Evolutionary conservation across 30 jellyfish, hydroid and myxozoan genomes (phyloP).

Genomic region (Mastigias papua): DNA sequence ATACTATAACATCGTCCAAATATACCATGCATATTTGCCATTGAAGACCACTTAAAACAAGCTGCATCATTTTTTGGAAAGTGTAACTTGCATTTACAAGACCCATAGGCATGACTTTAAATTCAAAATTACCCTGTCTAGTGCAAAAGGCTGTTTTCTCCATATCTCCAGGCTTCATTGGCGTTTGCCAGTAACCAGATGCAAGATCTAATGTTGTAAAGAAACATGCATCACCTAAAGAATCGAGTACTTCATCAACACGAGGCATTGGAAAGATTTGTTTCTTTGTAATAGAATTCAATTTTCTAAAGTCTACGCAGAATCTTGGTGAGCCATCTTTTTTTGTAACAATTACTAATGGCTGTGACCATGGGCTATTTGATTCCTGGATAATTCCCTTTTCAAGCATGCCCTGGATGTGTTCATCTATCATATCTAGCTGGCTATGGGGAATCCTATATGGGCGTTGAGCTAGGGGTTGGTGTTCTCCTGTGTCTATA

Average conservation of each 20-base stretch:
- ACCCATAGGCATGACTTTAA: conserved; percentile 61
- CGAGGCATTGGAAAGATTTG: conserved; percentile 74
- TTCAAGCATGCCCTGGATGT: conserved; percentile 33
- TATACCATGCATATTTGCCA: conserved; percentile 66
- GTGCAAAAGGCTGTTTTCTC: conserved; percentile 59
- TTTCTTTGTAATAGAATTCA: conserved; percentile 23
- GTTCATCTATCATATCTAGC: conserved; percentile 33
- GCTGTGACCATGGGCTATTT: conserved; percentile 50
- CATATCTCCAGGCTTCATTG: conserved; percentile 31
- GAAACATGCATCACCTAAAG: conserved; percentile 48
- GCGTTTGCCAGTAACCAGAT: conserved; percentile 70
- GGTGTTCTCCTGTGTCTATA: conserved; percentile 42
- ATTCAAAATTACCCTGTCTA: conserved; percentile 48
- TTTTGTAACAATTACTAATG: conserved; percentile 32
- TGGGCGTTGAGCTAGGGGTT: conserved; percentile 39
- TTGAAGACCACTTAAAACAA: conserved; percentile 52
- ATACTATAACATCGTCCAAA: conserved; percentile 72
- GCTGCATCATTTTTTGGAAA: conserved; percentile 60
- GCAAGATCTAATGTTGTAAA: conserved; percentile 69
- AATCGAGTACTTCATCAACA: conserved; percentile 50
- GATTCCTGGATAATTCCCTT: conserved; percentile 16
- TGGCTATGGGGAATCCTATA: conserved; percentile 50
- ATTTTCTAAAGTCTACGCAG: conserved; percentile 30
- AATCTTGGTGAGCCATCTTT: conserved; percentile 43
- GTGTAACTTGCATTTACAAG: conserved; percentile 39